A percentile compares a stretch with the other conserved stretches of the same genome.
Evolutionary conservation across 2,888 invertebrate species (phyloP).

Genomic region (Pimpla rufipes): DNA sequence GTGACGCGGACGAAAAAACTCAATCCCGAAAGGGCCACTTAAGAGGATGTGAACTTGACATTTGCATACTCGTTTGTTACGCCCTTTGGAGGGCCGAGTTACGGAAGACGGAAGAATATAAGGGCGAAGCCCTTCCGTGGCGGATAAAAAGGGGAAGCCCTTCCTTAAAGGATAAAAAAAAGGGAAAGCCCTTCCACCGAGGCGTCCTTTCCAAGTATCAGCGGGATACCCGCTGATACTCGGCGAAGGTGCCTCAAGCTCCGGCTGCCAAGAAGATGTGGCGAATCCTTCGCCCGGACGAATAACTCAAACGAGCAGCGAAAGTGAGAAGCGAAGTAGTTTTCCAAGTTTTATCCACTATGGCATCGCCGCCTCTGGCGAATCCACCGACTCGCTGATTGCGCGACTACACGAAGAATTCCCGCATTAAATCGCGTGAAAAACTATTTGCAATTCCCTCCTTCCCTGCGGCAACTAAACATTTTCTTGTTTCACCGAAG

Average conservation of each 20-base stretch:
- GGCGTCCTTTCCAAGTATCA: no score
- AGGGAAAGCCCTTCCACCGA: no score
- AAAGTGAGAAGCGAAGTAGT: slow-evolving; percentile 6
- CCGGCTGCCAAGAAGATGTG: background rate
- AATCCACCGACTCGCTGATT: slow-evolving; percentile 25
- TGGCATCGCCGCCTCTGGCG: background rate
- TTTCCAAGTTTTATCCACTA: slow-evolving; percentile 25
- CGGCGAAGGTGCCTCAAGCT: background rate
- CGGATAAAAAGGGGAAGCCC: background rate
- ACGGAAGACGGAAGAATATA: background rate
- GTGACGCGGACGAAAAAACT: background rate
- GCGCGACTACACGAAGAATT: slow-evolving; percentile 10
- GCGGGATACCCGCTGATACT: slow-evolving; percentile 1
- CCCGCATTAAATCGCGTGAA: slow-evolving; percentile 11
- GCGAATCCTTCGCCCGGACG: slow-evolving; percentile 1
- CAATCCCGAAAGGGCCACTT: background rate
- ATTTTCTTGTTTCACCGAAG: slow-evolving; percentile 3
- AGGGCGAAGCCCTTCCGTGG: background rate
- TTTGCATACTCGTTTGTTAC: slow-evolving; percentile 7
- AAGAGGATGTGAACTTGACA: background rate
- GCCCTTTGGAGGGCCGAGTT: slow-evolving; percentile 1
- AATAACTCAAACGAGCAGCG: slow-evolving; percentile 1
- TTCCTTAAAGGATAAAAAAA: background rate
- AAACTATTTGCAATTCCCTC: background rate
- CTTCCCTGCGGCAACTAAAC: background rate